A percentile compares a stretch with the other conserved stretches of the same genome.
These are phyloP conservation scores for Cantharis lateralis DNA, from an alignment of 2,888 invertebrate genomes.

Conservation along the genomic window DNA sequence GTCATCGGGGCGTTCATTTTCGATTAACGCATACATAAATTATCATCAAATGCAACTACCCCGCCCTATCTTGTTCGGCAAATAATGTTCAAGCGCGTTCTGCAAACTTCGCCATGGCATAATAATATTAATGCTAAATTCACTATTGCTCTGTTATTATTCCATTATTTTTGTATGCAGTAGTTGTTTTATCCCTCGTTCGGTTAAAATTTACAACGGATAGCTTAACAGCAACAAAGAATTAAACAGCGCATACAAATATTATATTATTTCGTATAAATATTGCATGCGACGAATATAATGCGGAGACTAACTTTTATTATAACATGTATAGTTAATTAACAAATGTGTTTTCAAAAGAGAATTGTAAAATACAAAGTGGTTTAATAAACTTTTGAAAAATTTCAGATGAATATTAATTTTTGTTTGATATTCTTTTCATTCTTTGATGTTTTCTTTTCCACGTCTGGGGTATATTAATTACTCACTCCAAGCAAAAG, in stretches of 20 bases:
- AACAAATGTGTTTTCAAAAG: neutral
- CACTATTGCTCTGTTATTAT: constrained; percentile 15
- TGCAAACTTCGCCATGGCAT: constrained; percentile 13
- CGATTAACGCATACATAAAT: constrained; percentile 30
- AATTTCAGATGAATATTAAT: neutral
- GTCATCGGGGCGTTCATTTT: constrained; percentile 30
- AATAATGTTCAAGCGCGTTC: constrained; percentile 22
- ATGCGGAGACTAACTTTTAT: neutral
- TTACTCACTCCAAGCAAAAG: neutral
- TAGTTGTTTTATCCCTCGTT: neutral
- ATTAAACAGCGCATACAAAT: neutral
- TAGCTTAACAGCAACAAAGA: neutral
- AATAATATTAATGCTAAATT: constrained; percentile 15
- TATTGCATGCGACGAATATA: neutral
- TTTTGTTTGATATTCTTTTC: neutral
- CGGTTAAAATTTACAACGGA: neutral
- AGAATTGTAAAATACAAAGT: neutral
- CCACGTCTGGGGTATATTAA: neutral
- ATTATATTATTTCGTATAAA: neutral
- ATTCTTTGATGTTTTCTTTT: neutral
- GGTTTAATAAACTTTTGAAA: neutral
- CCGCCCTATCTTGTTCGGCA: constrained; percentile 16
- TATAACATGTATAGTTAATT: neutral
- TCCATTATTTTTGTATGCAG: constrained; percentile 18
- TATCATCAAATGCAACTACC: constrained; percentile 24